A percentile compares a stretch with the other conserved stretches of the same genome.
Evolutionary conservation across 2,113 vertebrate species (phyloP).

Genomic region (Cricetomys ansorgei): DNA sequence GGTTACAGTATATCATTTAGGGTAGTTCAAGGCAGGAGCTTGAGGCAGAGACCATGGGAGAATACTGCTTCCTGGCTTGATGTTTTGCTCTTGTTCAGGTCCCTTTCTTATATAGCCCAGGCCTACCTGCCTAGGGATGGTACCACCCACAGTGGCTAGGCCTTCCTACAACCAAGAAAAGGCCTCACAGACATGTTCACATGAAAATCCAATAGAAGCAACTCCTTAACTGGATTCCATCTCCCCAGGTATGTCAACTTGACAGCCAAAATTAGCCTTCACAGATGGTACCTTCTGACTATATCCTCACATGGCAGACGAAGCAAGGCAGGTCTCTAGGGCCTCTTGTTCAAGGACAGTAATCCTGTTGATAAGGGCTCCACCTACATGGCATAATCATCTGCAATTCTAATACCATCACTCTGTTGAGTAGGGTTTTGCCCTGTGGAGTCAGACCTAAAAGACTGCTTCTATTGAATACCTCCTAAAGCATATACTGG

Average conservation of each 20-base stretch:
- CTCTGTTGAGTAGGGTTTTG: neutral
- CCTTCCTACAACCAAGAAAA: neutral
- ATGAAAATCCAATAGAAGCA: neutral
- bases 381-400: neutral
- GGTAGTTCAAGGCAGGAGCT: neutral
- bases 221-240: neutral
- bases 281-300: neutral
- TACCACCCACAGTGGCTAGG: neutral
- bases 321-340: neutral
- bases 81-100: neutral
- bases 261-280: neutral
- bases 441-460: neutral
- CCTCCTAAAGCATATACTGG: neutral
- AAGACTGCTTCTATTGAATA: neutral
- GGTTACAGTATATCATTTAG: neutral
- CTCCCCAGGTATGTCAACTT: neutral
- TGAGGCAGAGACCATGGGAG: neutral
- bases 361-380: neutral
- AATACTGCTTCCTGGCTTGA: neutral
- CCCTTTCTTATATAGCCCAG: neutral
- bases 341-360: neutral
- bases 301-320: neutral
- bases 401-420: neutral
- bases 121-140: neutral
- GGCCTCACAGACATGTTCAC: neutral